These are phyloP conservation scores for Panorpa germanica DNA, from an alignment of 2,888 invertebrate species.

Conservation along the genomic window DNA sequence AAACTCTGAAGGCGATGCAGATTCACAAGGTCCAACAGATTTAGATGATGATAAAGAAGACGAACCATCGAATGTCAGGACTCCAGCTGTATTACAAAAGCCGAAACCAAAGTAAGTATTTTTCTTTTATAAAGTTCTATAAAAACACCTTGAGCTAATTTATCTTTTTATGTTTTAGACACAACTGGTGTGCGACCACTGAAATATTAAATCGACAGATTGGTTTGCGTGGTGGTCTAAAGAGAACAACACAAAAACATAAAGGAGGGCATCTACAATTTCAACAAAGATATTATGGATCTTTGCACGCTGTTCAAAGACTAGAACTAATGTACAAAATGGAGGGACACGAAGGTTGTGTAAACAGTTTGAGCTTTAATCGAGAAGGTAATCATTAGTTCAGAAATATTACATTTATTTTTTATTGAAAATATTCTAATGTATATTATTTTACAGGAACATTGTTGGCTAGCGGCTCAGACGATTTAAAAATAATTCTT, in stretches of 20 bases:
- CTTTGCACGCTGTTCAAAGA: constrained; percentile 63
- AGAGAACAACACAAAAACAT: constrained; percentile 13
- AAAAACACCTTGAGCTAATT: too few species aligned
- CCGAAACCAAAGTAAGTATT: too few species aligned
- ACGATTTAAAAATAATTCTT: constrained; percentile 67
- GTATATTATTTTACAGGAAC: constrained; percentile 31
- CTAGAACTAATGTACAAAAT: constrained; percentile 60
- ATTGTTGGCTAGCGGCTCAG: constrained; percentile 74
- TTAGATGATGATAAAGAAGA: too few species aligned
- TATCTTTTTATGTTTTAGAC: too few species aligned
- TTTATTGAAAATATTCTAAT: constrained; percentile 6
- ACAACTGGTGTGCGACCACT: constrained; percentile 17
- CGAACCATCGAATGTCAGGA: too few species aligned
- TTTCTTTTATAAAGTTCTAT: too few species aligned
- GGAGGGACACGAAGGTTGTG: constrained; percentile 71
- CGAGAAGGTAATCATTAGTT: constrained; percentile 32
- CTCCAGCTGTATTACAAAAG: too few species aligned
- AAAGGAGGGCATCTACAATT: constrained; percentile 23
- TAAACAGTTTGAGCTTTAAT: constrained; percentile 84
- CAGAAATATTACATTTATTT: constrained; percentile 2
- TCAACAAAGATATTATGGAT: constrained; percentile 56
- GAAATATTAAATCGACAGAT: constrained; percentile 20
- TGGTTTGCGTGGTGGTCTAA: constrained; percentile 12
- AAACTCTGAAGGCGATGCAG: too few species aligned
- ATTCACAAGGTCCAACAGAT: too few species aligned